phyloP scores from a whole-genome alignment of 2,888 invertebrate species.

The Drosophila falleni region DNA sequence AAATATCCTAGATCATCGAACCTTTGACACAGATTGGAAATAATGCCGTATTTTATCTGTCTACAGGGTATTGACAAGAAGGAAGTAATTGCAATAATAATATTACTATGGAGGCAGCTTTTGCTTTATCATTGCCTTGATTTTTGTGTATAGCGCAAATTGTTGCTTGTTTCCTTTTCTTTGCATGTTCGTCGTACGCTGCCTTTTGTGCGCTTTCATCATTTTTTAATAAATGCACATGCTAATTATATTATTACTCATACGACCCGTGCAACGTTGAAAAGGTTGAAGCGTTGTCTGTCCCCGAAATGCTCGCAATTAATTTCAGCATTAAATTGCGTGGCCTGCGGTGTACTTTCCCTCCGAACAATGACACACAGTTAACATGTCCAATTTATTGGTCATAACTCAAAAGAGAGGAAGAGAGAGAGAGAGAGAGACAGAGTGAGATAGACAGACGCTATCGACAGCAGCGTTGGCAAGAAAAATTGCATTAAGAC shows the following conservation, averaged over 20 bases:
- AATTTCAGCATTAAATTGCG: constrained; percentile 75
- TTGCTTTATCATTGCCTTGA: constrained; percentile 53
- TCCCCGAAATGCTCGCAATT: constrained; percentile 71
- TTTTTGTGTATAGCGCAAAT: constrained; percentile 52
- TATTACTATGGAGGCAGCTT: constrained; percentile 62
- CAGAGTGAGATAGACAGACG: constrained; percentile 27
- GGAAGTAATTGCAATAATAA: constrained; percentile 64
- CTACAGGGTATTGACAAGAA: constrained; percentile 9
- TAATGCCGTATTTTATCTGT: not conserved
- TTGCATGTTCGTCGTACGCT: constrained; percentile 12
- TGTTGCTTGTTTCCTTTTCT: constrained; percentile 39
- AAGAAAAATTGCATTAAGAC: constrained; percentile 77
- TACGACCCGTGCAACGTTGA: constrained; percentile 56
- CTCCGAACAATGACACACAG: constrained; percentile 69
- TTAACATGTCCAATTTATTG: constrained; percentile 82
- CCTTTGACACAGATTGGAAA: not conserved
- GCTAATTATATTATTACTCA: constrained; percentile 79
- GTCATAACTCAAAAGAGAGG: constrained; percentile 69
- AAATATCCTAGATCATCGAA: too few relatives aligned
- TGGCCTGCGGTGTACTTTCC: constrained; percentile 63
- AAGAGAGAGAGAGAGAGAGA: constrained; percentile 17
- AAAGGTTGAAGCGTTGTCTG: constrained; percentile 42
- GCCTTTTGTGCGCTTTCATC: constrained; percentile 73
- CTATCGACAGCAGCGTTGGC: constrained; percentile 60
- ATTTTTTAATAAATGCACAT: constrained; percentile 78